Base-by-base conservation (phyloP, 92 coral and sea anemone species). In the Desmophyllum pertusum region DNA sequence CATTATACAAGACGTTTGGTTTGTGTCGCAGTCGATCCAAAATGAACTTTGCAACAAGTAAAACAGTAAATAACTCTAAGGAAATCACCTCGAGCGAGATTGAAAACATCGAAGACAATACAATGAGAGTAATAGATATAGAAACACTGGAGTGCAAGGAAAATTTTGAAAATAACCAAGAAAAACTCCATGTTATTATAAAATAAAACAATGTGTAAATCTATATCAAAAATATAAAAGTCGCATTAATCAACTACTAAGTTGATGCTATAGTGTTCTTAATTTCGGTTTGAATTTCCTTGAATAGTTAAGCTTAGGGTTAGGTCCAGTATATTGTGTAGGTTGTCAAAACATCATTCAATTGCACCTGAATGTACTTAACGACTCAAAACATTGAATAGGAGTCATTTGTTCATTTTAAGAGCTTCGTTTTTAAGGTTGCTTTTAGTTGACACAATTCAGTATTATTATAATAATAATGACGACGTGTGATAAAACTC, bases 1-100 rank as follows among this genome's bases (percentile, higher is more conserved):
- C 84, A 18, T 78, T 86, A 18, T 59, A 73, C 62, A 80, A 81
- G 51, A 65, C 85, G 13, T 64, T 81, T 10, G 82, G 87, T 77
- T 55, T 66, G 10, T 64, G 81, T 14, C 57, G 64, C 50, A 25
- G 18, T 31, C 36, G 87, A 81, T 57, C 84, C 18, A 51, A 80
- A 35, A 50, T 5, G 10, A 48, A 52, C 7, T 0, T 48, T 48
- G 64, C 43, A 3, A 30, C 14, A 36, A 53, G 17, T 41, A 70
- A 67, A 35, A n/a, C 23, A 18, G 14, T 50, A 38, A 29, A 48
- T 17, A 48, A 36, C 53, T n/a, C 25, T 13, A 17, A 27, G 75
- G 39, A 10, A 6, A 33, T 8, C 2, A 18, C 53, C 38, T 64
- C 39, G 18, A 39, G 48, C 15, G 70, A 38, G 3, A 23, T 52